Conservation (phyloP, 2,797 vertebrate species). For the Cirrhinus mrigala region DNA sequence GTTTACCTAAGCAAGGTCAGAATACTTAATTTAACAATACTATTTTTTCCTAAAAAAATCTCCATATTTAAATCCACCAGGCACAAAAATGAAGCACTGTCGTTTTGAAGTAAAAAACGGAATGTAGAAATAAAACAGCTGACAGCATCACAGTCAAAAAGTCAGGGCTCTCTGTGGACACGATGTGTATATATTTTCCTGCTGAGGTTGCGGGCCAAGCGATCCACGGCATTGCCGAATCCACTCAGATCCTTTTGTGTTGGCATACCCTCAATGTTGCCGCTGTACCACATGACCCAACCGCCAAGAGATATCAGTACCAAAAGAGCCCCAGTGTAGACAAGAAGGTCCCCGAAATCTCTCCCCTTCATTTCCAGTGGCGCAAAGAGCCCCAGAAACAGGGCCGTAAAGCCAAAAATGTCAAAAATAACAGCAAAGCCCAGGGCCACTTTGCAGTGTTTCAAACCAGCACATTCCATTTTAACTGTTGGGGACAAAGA, state of each 20-base stretch:
- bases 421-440: slow-evolving; percentile 85
- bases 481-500: slow-evolving; percentile 1
- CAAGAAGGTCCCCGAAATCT: slow-evolving; percentile 89
- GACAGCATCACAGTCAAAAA: slow-evolving; percentile 11
- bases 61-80: neutral
- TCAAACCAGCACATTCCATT: slow-evolving; percentile 73
- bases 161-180: slow-evolving; percentile 58
- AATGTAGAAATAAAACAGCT: neutral
- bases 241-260: slow-evolving; percentile 80
- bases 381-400: slow-evolving; percentile 87
- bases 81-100: neutral
- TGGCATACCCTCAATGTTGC: slow-evolving; percentile 87
- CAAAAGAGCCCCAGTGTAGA: slow-evolving; percentile 86
- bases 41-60: neutral
- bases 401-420: slow-evolving; percentile 79
- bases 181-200: slow-evolving; percentile 74
- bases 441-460: slow-evolving; percentile 86
- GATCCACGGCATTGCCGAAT: slow-evolving; percentile 82
- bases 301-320: slow-evolving; percentile 86
- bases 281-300: slow-evolving; percentile 93
- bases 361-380: slow-evolving; percentile 80
- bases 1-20: neutral
- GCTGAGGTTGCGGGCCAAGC: slow-evolving; percentile 85
- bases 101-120: neutral
- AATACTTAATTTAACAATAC: neutral